Evolutionary conservation across 2,797 vertebrate genomes (phyloP).

Genomic region (Sebastiscus albofasciatus): DNA sequence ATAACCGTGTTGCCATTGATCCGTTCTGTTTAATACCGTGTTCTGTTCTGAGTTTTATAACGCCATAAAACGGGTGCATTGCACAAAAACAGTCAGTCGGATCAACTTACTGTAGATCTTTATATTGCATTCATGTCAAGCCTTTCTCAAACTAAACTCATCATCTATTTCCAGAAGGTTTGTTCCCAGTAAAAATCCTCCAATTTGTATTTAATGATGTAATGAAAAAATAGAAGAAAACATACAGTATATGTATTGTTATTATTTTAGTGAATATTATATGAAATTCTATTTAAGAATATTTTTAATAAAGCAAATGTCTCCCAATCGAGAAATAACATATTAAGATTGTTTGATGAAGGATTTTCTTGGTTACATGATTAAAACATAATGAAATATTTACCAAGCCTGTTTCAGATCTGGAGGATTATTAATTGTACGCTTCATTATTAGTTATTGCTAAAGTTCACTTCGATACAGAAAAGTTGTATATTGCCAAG

Average conservation of each 20-base stretch:
- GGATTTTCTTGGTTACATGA: background rate
- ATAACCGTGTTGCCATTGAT: constrained; percentile 48
- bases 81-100: background rate
- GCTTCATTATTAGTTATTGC: background rate
- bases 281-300: background rate
- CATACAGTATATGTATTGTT: background rate
- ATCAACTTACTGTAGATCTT: background rate
- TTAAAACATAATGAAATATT: background rate
- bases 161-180: background rate
- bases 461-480: background rate
- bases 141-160: background rate
- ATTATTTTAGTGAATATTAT: background rate
- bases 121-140: background rate
- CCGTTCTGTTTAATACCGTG: constrained; percentile 9
- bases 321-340: background rate
- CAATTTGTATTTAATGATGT: background rate
- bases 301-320: background rate
- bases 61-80: background rate
- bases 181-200: background rate
- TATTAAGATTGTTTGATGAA: background rate
- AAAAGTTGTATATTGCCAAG: background rate
- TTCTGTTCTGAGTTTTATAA: background rate
- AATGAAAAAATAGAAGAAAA: background rate
- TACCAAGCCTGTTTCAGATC: background rate
- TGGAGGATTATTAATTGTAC: background rate